A percentile compares a stretch with the other conserved stretches of the same genome.
phyloP scores from a whole-genome alignment of 2,888 invertebrate species.

The Dione juno region DNA sequence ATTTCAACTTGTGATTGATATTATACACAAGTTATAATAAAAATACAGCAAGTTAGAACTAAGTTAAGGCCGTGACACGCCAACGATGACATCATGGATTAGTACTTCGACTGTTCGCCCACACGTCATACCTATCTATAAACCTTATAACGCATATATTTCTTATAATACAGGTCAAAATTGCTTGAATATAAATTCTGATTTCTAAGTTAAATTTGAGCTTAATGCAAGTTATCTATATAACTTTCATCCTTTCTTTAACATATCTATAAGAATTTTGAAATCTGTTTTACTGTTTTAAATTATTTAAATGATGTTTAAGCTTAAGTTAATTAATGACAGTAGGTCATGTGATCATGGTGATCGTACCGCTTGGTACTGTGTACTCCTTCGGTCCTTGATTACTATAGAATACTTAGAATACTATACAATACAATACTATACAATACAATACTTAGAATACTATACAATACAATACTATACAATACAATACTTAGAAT shows the following conservation, averaged over 20 bases:
- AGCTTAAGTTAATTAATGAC: not conserved
- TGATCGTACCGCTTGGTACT: constrained; percentile 13
- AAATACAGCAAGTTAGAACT: constrained; percentile 52
- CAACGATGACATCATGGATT: constrained; percentile 62
- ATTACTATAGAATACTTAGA: not conserved
- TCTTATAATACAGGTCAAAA: constrained; percentile 30
- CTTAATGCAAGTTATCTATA: too few relatives aligned
- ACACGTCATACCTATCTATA: constrained; percentile 45
- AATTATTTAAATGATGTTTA: too few relatives aligned
- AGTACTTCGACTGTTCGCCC: constrained; percentile 56
- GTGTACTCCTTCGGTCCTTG: not conserved
- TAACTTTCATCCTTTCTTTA: not conserved
- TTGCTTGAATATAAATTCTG: not conserved
- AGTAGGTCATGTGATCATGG: constrained; percentile 10
- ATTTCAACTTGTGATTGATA: not conserved
- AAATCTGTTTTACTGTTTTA: too few relatives aligned
- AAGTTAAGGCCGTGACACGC: constrained; percentile 65
- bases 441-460: too few relatives aligned
- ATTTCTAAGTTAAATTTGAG: constrained; percentile 9
- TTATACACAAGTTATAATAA: constrained; percentile 41
- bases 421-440: too few relatives aligned
- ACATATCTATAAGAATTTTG: too few relatives aligned
- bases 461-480: too few relatives aligned
- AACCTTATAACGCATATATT: constrained; percentile 38
- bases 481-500: too few relatives aligned